Base-by-base conservation (phyloP, 2,113 vertebrate species). In the Malaclemys terrapin region DNA sequence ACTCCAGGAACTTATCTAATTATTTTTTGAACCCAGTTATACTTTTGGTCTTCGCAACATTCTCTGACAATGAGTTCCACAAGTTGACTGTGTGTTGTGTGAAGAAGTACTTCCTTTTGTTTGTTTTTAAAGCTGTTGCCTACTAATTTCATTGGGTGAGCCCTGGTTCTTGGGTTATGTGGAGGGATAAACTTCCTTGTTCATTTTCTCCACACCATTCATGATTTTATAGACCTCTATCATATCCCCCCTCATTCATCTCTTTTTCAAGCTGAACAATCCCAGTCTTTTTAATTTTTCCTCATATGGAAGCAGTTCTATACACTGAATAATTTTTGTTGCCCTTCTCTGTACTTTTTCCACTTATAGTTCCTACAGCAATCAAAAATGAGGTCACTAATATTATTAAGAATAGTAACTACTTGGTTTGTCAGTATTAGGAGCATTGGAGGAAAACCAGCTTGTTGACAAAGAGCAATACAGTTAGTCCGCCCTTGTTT, bases 311-410 rank as follows among this genome's bases (percentile, higher is more conserved):
- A 69, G 31, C 62, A 35, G 7, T 69, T 69, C 16, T 35, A 69
- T 69, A 69, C 16, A 35, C 62, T 35, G 35, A 35, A n/a, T 69
- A 35, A 69, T 35, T 69, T 65, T 69, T 69, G 35, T 69, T 69
- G 35, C 62, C 35, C 35, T 69, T n/a, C 62, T n/a, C 16, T 69
- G 62, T 69, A 19, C 31, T 69, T 69, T n/a, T 69, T 69, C 35
- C 35, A 69, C 4, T 69, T n/a, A 16, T 16, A 69, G 31, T 16
- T n/a, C 35, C 62, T 69, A 17, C 35, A n/a, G 62, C 50, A 59
- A 7, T 87, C 27, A 0, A 1, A 45, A 25, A 8, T 42, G 79
- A 0, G 45, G 19, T 47, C n/a, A 1, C 82, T 2, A 69, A 1
- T 2, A 1, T 29, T 87, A 3, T 1, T 5, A 9, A 5, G 38